Conservation (phyloP, 2,797 vertebrate genomes). For the Oophaga sylvatica region DNA sequence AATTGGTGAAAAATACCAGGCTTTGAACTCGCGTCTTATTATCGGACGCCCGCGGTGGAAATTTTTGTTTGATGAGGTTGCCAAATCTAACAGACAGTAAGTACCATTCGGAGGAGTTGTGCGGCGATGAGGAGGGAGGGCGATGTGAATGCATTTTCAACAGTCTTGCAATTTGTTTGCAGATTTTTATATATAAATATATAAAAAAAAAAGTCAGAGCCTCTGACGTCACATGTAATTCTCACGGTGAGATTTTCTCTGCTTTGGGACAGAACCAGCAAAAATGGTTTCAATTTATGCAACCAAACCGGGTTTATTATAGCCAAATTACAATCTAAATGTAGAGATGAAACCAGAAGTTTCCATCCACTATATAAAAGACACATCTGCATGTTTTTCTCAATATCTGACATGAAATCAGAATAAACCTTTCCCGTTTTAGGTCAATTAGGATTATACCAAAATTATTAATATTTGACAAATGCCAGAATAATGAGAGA, state of each 20-base stretch:
- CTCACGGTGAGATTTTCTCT: constrained; percentile 43
- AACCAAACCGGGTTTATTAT: background rate
- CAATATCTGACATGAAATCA: no score
- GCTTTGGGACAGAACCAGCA: constrained; percentile 40
- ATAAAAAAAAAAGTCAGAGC: constrained; percentile 34
- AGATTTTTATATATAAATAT: constrained; percentile 58
- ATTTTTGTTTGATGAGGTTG: constrained; percentile 89
- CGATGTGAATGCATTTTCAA: background rate
- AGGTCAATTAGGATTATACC: no score
- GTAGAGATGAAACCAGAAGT: no score
- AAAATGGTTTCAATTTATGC: background rate
- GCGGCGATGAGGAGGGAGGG: background rate
- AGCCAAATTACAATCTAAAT: background rate
- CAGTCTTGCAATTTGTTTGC: constrained; percentile 46
- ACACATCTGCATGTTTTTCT: no score
- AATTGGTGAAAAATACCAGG: constrained; percentile 86
- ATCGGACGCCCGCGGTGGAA: constrained; percentile 91
- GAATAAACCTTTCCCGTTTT: no score
- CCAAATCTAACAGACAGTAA: constrained; percentile 89
- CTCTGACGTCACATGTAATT: constrained; percentile 56
- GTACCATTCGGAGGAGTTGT: constrained; percentile 65
- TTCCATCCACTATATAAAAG: no score
- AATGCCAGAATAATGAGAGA: no score
- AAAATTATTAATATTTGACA: no score
- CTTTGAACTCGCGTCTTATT: constrained; percentile 86